phyloP scores from a whole-genome alignment of 2,888 invertebrate species.

The Eupithecia tripunctaria region DNA sequence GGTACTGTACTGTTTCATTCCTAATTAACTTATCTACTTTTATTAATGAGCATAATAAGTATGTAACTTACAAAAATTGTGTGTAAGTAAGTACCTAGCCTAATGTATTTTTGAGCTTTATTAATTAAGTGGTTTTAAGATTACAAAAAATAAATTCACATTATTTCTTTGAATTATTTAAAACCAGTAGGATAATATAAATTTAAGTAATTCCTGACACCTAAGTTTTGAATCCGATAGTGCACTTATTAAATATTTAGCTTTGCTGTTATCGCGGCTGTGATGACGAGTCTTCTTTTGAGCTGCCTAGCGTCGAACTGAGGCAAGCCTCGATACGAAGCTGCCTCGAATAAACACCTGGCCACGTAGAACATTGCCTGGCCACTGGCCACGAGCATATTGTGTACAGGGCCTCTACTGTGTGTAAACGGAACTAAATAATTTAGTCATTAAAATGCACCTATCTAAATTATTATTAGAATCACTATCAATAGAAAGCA shows the following conservation, averaged over 20 bases:
- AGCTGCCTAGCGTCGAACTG: background rate
- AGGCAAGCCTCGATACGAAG: background rate
- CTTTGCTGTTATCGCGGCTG: constrained; percentile 43
- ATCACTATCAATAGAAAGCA: background rate
- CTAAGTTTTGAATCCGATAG: constrained; percentile 65
- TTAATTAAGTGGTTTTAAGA: background rate
- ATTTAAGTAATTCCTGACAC: constrained; percentile 44
- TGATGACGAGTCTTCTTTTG: constrained; percentile 20
- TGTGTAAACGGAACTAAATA: background rate
- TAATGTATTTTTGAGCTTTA: background rate
- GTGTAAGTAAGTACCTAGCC: no score
- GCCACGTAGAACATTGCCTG: background rate
- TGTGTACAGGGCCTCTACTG: constrained; percentile 1
- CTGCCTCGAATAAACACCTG: background rate
- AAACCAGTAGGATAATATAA: constrained; percentile 22
- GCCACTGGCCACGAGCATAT: background rate
- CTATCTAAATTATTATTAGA: background rate
- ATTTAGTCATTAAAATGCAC: background rate
- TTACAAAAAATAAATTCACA: background rate
- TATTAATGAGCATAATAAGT: no score
- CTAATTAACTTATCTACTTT: no score
- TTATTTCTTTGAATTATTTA: constrained; percentile 24
- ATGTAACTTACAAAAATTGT: background rate
- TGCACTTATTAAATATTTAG: constrained; percentile 70
- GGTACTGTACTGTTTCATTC: background rate